These are phyloP conservation scores for Dioctria rufipes DNA, from an alignment of 2,888 invertebrate genomes.

Conservation along the genomic window DNA sequence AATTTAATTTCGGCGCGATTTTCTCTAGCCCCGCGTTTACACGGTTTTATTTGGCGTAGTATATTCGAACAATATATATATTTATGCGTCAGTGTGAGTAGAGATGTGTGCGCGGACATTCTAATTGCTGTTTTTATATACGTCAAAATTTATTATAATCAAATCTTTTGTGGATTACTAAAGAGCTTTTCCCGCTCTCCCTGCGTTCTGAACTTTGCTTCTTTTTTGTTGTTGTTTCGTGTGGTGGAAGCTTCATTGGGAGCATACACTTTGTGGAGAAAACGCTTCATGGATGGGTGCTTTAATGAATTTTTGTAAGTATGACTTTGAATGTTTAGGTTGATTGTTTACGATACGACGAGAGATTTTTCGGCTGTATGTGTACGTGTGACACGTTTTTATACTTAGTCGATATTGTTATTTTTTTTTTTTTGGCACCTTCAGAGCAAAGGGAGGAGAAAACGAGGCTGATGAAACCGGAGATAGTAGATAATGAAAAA, in stretches of 20 bases:
- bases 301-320: constrained; percentile 60
- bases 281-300: constrained; percentile 61
- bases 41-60: neutral
- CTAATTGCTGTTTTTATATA: constrained; percentile 61
- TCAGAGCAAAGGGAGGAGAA: neutral
- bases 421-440: constrained; percentile 16
- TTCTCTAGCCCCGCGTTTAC: neutral
- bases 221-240: constrained; percentile 45
- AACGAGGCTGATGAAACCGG: constrained; percentile 3
- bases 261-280: constrained; percentile 33
- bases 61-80: neutral
- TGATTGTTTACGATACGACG: constrained; percentile 11
- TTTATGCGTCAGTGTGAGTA: neutral
- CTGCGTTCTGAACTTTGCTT: neutral
- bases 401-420: constrained; percentile 53
- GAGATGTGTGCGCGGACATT: constrained; percentile 43
- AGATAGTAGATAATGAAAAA: constrained; percentile 3
- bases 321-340: constrained; percentile 18
- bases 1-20: constrained; percentile 51
- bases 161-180: constrained; percentile 59
- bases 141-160: constrained; percentile 62
- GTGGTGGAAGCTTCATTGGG: constrained; percentile 37
- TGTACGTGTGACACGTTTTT: constrained; percentile 56
- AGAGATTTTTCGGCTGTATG: constrained; percentile 14
- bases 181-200: constrained; percentile 44